A percentile compares a stretch with the other conserved stretches of the same genome.
Evolutionary conservation across 92 coral and sea anemone species (phyloP).

Genomic region (Chrysogorgia sp.): DNA sequence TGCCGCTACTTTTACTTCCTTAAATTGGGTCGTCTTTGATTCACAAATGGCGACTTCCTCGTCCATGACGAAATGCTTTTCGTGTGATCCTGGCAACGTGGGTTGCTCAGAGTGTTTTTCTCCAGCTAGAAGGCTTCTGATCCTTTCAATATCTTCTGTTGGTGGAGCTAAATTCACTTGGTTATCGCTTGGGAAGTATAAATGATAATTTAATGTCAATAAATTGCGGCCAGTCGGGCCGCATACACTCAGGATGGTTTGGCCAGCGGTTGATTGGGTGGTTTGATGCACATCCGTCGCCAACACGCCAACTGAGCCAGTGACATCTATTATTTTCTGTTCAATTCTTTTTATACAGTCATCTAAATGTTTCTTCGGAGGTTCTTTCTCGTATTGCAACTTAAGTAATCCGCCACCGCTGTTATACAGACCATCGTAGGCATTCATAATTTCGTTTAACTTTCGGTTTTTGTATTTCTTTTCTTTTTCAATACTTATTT

Average conservation of each 20-base stretch:
- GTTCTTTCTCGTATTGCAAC: background rate
- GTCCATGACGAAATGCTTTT: conserved; percentile 13
- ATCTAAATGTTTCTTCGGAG: background rate
- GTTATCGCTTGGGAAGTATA: conserved; percentile 38
- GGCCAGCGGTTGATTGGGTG: background rate
- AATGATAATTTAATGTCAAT: background rate
- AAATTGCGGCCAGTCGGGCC: background rate
- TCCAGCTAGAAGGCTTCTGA: conserved; percentile 24
- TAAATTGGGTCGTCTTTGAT: conserved; percentile 51
- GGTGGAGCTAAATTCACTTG: conserved; percentile 11
- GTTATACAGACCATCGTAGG: conserved; percentile 8
- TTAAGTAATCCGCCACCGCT: conserved; percentile 15
- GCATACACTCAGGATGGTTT: background rate
- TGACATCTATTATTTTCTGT: conserved; percentile 13
- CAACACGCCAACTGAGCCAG: background rate
- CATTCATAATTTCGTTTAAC: too few species aligned
- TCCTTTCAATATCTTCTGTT: background rate
- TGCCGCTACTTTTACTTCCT: background rate
- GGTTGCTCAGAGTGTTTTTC: background rate
- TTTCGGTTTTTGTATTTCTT: too few species aligned
- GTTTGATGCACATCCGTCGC: conserved; percentile 9
- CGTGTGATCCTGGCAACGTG: conserved; percentile 16
- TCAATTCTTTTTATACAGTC: background rate
- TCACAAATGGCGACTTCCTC: conserved; percentile 17
- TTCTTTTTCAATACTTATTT: too few species aligned